These are phyloP conservation scores for Melanotus villosus DNA, from an alignment of 2,888 invertebrate genomes.

Conservation along the genomic window DNA sequence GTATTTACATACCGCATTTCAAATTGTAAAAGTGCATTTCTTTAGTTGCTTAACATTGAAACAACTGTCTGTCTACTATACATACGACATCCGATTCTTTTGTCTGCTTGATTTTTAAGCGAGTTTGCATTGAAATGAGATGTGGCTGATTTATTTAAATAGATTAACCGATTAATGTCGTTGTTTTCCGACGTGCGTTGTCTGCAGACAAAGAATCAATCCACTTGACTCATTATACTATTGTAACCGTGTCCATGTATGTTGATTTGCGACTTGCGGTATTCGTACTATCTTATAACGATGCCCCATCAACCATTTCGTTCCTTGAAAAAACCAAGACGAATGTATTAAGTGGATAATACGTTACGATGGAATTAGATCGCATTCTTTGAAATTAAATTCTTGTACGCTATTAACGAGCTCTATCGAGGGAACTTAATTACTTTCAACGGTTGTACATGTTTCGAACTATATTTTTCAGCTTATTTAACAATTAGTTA, in stretches of 20 bases:
- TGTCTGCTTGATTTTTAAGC: conserved; percentile 60
- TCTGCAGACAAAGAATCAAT: conserved; percentile 65
- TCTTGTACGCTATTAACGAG: conserved; percentile 32
- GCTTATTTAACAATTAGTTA: no score
- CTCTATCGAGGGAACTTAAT: conserved; percentile 17
- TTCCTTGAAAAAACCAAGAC: conserved; percentile 37
- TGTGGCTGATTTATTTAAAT: conserved; percentile 65
- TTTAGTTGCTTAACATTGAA: conserved; percentile 54
- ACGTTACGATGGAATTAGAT: conserved; percentile 37
- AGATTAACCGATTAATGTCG: conserved; percentile 66
- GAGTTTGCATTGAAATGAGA: conserved; percentile 63
- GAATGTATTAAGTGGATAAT: conserved; percentile 43
- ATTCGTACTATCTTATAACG: conserved; percentile 57
- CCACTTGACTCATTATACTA: conserved; percentile 65
- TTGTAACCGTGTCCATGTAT: conserved; percentile 64
- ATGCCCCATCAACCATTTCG: conserved; percentile 47
- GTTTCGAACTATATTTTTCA: neutral
- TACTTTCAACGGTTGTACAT: neutral
- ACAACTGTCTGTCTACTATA: conserved; percentile 55
- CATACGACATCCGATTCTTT: conserved; percentile 59
- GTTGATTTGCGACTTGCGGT: conserved; percentile 63
- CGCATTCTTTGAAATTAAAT: conserved; percentile 40
- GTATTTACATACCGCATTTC: conserved; percentile 43
- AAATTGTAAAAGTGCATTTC: conserved; percentile 51
- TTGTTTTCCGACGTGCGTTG: conserved; percentile 62